Percentiles rank a stretch among this genome's conserved stretches.
phyloP scores from a whole-genome alignment of 1,140 invertebrate species.

The Neuroterus valhalla region DNA sequence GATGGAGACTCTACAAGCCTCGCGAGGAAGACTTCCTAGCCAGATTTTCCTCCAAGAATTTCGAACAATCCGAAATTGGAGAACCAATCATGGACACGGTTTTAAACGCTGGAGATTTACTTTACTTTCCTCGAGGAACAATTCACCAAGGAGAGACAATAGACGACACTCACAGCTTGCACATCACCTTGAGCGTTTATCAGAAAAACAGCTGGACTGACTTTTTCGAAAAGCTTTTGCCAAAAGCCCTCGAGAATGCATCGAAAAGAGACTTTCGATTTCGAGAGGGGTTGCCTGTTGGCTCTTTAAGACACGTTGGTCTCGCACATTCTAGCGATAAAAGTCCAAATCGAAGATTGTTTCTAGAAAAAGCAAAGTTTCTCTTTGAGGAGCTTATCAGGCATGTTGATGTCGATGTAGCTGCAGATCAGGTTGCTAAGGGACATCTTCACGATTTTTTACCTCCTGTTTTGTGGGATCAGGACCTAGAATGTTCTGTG shows the following conservation, averaged over 20 bases:
- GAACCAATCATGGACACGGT: slow-evolving; percentile 88
- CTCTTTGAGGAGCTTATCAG: slow-evolving; percentile 80
- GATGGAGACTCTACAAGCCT: slow-evolving; percentile 94
- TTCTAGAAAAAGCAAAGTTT: slow-evolving; percentile 78
- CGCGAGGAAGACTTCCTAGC: slow-evolving; percentile 81
- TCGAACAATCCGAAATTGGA: slow-evolving; percentile 85
- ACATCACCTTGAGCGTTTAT: slow-evolving; percentile 94
- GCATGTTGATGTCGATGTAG: slow-evolving; percentile 85
- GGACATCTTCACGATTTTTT: slow-evolving; percentile 90
- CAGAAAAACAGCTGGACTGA: slow-evolving; percentile 94
- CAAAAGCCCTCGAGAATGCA: slow-evolving; percentile 84
- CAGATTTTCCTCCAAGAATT: slow-evolving; percentile 89
- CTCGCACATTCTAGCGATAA: slow-evolving; percentile 77
- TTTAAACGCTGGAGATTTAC: slow-evolving; percentile 90
- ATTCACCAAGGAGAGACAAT: slow-evolving; percentile 93
- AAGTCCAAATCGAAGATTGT: slow-evolving; percentile 73
- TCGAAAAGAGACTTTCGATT: slow-evolving; percentile 83
- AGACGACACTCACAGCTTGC: slow-evolving; percentile 88
- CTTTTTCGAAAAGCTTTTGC: slow-evolving; percentile 88
- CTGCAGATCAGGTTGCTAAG: slow-evolving; percentile 90
- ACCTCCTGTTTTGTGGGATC: slow-evolving; percentile 84
- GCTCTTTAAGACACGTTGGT: slow-evolving; percentile 86
- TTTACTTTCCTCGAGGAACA: slow-evolving; percentile 94
- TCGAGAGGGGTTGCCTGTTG: slow-evolving; percentile 86
- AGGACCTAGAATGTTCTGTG: slow-evolving; percentile 81